These are phyloP conservation scores for Diploptera punctata DNA, from an alignment of 2,888 invertebrate genomes.

Conservation along the genomic window DNA sequence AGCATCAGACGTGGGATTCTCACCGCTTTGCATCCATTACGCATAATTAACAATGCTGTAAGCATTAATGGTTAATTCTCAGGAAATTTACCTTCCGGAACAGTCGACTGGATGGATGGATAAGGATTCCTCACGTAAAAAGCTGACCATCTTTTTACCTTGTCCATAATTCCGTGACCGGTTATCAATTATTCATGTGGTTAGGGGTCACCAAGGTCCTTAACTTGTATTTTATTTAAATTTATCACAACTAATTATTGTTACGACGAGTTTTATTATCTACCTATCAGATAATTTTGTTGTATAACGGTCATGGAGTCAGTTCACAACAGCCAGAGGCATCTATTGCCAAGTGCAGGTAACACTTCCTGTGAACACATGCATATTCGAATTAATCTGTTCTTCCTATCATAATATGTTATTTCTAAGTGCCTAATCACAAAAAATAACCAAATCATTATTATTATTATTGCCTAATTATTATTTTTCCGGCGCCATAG, in stretches of 20 bases:
- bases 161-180: background rate
- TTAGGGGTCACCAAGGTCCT: background rate
- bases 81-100: background rate
- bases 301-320: slow-evolving; percentile 2
- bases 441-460: no score
- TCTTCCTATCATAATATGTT: background rate
- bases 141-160: background rate
- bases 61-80: background rate
- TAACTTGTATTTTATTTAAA: background rate
- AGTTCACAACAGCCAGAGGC: slow-evolving; percentile 4
- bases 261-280: slow-evolving; percentile 8
- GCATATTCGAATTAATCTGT: background rate
- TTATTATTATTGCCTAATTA: no score
- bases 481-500: no score
- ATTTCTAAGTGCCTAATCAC: background rate
- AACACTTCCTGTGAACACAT: slow-evolving; percentile 17
- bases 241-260: slow-evolving; percentile 9
- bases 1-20: no score
- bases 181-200: slow-evolving; percentile 7
- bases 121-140: background rate
- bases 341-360: background rate
- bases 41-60: background rate
- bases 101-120: background rate
- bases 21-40: background rate
- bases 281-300: slow-evolving; percentile 11